A percentile compares a stretch with the other conserved stretches of the same genome.
These are phyloP conservation scores for Corydoras sp. DNA, from an alignment of 2,113 vertebrate species.

Conservation along the genomic window DNA sequence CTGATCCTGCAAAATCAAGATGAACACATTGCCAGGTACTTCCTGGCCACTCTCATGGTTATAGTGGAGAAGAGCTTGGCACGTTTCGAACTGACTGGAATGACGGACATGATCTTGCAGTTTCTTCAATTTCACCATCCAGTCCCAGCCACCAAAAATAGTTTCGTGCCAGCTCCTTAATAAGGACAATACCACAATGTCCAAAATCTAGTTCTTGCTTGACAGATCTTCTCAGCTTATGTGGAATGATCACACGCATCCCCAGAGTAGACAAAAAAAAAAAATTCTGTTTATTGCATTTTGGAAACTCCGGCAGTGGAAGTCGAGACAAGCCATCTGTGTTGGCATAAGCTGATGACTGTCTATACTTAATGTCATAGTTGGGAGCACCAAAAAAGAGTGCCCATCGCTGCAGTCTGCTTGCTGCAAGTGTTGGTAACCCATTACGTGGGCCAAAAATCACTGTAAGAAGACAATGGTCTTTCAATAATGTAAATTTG, in stretches of 20 bases:
- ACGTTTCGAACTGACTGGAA: background rate
- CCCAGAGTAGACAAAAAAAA: background rate
- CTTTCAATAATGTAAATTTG: conserved; percentile 14
- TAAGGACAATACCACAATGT: conserved; percentile 12
- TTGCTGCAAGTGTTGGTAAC: conserved; percentile 15
- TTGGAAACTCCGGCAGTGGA: conserved; percentile 25
- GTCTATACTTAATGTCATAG: conserved; percentile 13
- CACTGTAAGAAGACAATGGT: conserved; percentile 13
- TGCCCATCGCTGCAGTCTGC: conserved; percentile 24
- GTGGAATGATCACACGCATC: background rate
- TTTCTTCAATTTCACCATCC: conserved; percentile 9
- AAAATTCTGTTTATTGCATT: background rate
- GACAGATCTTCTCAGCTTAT: background rate
- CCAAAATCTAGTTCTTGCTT: conserved; percentile 5
- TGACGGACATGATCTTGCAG: background rate
- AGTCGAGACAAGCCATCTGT: conserved; percentile 45
- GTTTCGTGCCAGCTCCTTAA: conserved; percentile 12
- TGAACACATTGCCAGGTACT: conserved; percentile 5
- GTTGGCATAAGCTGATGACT: conserved; percentile 17
- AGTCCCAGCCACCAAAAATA: conserved; percentile 29
- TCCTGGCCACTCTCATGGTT: conserved; percentile 20
- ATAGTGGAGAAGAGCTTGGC: background rate
- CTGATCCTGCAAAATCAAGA: conserved; percentile 19
- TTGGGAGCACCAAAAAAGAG: background rate
- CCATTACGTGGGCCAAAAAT: conserved; percentile 10